These are phyloP conservation scores for Hippoglossus hippoglossus DNA, from an alignment of 2,797 vertebrate genomes.

Conservation along the genomic window DNA sequence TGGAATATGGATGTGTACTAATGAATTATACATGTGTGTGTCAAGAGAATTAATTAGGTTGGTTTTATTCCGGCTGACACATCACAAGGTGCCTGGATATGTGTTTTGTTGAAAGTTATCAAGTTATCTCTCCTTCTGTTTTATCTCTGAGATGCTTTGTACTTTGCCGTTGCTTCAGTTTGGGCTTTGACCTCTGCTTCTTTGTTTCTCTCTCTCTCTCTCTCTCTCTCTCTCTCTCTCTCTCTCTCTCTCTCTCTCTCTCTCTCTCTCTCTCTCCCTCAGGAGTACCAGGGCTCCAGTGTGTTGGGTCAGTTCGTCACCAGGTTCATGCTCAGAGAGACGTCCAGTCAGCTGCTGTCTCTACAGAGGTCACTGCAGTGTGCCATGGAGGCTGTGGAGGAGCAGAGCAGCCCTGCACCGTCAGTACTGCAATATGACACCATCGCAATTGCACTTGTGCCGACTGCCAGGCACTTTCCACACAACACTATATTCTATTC, in stretches of 20 bases:
- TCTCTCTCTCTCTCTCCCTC: constrained; percentile 21
- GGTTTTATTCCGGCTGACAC: constrained; percentile 43
- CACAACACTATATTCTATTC: too few species aligned
- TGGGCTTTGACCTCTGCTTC: background rate
- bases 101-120: constrained; percentile 27
- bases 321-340: constrained; percentile 93
- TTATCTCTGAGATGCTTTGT: constrained; percentile 1
- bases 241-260: constrained; percentile 19
- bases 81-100: constrained; percentile 26
- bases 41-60: constrained; percentile 40
- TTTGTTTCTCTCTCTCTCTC: background rate
- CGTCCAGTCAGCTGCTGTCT: constrained; percentile 91
- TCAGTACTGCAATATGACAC: constrained; percentile 62
- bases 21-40: constrained; percentile 49
- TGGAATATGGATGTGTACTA: constrained; percentile 15
- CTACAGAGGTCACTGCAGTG: constrained; percentile 93
- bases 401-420: constrained; percentile 90
- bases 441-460: background rate
- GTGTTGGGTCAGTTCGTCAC: constrained; percentile 95
- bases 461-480: background rate
- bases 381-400: constrained; percentile 93
- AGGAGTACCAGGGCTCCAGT: constrained; percentile 93
- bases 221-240: background rate
- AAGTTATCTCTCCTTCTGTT: constrained; percentile 9
- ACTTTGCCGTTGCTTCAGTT: background rate